Base-by-base conservation (phyloP, 2,888 invertebrate genomes). In the Pandemis corylana region DNA sequence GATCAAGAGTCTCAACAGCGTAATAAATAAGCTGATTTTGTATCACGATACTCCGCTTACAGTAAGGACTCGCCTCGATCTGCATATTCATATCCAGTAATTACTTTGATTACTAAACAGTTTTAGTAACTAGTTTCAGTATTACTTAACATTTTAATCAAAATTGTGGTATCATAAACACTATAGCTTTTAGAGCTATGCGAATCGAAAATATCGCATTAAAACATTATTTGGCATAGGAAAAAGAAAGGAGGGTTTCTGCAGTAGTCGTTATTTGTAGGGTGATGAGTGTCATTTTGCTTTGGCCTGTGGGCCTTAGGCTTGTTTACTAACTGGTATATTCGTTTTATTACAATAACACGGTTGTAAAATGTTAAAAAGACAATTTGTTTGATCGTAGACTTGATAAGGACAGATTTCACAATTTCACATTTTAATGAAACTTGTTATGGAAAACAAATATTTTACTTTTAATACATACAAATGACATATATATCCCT, bases 61-160 rank as follows among this genome's bases (percentile, higher is more conserved):
- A 62, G n/a, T 41, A 7, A 62, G 62, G 62, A 62, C 62, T 41
- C 62, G n/a, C 41, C 62, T 41, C 36, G 5, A 4, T 49, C 42
- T 20, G 63, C 63, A 63, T 64, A 65, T 71, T 71, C 64, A 64
- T 42, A 46, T 59, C 36, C 65, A 12, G 15, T 56, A 71, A 56
- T 28, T n/a, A 28, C 36, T 68, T 6, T 61, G 28, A 59, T 69
- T 49, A 36, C 62, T 46, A 62, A 42, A 61, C 41, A 46, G 7
- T 36, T 20, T 70, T 15, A 62, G 20, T 41, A 70, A 51, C 62
- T 7, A 12, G 15, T 15, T 61, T n/a, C 36, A 44, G 5, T 10
- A n/a, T 61, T 69, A 69, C 69, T 49, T 62, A 69, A 62, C 12
- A 15, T 51, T 51, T 36, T 51, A 36, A 41, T 69, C 51, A 20